Conservation (phyloP, 2,888 invertebrate species). For the Tyria jacobaeae region DNA sequence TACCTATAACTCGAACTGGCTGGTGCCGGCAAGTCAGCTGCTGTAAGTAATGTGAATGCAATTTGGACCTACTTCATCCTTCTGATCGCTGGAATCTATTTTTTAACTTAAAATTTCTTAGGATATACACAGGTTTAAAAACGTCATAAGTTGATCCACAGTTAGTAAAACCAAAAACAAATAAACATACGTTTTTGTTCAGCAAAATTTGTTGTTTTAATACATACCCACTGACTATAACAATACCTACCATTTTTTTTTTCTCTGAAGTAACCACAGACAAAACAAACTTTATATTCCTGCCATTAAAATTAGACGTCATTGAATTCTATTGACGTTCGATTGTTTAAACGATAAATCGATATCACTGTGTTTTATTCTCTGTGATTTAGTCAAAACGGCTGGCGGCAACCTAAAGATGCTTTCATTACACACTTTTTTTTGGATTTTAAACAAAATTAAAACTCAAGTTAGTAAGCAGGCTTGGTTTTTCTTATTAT, state of each 20-base stretch:
- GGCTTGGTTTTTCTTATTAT: no score
- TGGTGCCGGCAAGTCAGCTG: no score
- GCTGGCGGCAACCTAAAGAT: not conserved
- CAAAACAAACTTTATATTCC: constrained; percentile 9
- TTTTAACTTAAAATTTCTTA: no score
- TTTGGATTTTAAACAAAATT: no score
- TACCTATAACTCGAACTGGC: no score
- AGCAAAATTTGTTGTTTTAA: not conserved
- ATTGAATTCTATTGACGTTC: constrained; percentile 34
- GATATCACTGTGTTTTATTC: constrained; percentile 8
- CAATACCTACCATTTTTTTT: constrained; percentile 1
- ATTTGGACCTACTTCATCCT: no score
- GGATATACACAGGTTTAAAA: no score
- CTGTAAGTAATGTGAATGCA: no score
- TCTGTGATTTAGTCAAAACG: constrained; percentile 3
- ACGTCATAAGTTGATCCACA: no score
- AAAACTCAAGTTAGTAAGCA: no score
- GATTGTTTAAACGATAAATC: constrained; percentile 9
- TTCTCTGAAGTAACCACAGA: constrained; percentile 5
- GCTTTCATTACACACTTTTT: not conserved
- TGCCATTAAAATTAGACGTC: constrained; percentile 27
- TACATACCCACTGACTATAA: constrained; percentile 2
- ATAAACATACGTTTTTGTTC: not conserved
- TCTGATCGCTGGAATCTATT: no score
- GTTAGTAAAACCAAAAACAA: not conserved